These are phyloP conservation scores for Hydropsyche betteni DNA, from an alignment of 2,888 invertebrate species.

Conservation along the genomic window DNA sequence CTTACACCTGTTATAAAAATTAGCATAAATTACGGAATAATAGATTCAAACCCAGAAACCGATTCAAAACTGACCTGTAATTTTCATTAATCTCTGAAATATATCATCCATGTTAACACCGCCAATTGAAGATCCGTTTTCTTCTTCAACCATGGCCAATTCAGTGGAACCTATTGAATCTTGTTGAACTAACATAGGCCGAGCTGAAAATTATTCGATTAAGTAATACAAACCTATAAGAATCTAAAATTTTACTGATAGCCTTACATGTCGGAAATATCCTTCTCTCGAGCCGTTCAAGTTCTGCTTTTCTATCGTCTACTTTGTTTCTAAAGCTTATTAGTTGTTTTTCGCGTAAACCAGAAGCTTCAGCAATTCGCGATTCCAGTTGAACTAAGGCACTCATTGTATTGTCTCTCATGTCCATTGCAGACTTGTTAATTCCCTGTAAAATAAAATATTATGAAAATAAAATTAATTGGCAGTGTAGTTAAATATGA, in stretches of 20 bases:
- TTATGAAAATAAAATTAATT: not conserved
- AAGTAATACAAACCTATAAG: not conserved
- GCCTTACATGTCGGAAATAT: constrained; percentile 72
- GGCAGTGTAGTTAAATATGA: constrained; percentile 31
- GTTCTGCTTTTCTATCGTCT: constrained; percentile 74
- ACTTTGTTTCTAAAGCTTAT: constrained; percentile 75
- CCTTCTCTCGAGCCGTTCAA: constrained; percentile 80
- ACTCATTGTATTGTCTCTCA: constrained; percentile 75
- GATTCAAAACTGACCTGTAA: constrained; percentile 67
- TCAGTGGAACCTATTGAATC: constrained; percentile 68
- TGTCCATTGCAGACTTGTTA: constrained; percentile 77
- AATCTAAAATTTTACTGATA: constrained; percentile 33
- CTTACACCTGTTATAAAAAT: constrained; percentile 68
- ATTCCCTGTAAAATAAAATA: constrained; percentile 63
- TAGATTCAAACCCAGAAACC: not conserved
- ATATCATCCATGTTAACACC: constrained; percentile 69
- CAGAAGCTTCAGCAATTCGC: constrained; percentile 73
- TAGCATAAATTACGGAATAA: not conserved
- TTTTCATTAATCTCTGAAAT: constrained; percentile 78
- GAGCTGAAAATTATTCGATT: constrained; percentile 48
- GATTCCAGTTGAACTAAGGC: constrained; percentile 76
- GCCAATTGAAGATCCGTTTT: constrained; percentile 55
- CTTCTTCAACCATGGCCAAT: constrained; percentile 61
- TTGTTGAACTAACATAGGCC: constrained; percentile 63
- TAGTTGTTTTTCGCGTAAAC: constrained; percentile 71